Conservation (phyloP, 2,797 vertebrate genomes). For the Netta rufina region DNA sequence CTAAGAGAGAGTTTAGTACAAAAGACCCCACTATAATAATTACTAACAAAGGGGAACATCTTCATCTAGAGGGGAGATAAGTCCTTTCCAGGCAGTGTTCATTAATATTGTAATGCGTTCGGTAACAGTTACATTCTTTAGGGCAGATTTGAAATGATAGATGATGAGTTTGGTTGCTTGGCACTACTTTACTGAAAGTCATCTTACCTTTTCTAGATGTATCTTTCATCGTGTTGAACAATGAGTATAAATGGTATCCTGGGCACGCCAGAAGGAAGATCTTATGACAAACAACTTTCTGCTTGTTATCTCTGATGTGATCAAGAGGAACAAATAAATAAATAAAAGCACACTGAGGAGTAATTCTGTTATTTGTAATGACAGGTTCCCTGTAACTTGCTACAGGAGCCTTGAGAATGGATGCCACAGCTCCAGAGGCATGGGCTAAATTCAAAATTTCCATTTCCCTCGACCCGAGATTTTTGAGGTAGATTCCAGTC, state of each 20-base stretch:
- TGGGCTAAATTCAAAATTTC: background rate
- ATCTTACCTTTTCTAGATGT: background rate
- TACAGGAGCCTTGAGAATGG: background rate
- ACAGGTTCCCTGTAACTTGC: background rate
- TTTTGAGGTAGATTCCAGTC: background rate
- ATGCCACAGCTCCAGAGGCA: background rate
- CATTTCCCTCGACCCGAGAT: background rate
- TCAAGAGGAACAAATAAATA: background rate
- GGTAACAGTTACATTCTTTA: background rate
- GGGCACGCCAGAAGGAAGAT: background rate
- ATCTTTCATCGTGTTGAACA: background rate
- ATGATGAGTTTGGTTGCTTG: background rate
- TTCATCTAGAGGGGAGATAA: background rate
- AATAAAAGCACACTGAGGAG: background rate
- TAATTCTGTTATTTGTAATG: background rate
- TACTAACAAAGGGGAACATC: background rate
- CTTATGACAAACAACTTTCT: background rate
- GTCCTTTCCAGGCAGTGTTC: background rate
- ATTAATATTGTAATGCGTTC: background rate
- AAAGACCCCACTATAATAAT: background rate
- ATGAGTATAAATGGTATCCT: background rate
- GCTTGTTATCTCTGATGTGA: background rate
- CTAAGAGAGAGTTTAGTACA: background rate
- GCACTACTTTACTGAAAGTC: background rate
- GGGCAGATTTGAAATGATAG: background rate